Evolutionary conservation across 2,888 invertebrate genomes (phyloP), one percentile per base, ranked within the genome.

Genomic region (Nomada lathburiana): DNA sequence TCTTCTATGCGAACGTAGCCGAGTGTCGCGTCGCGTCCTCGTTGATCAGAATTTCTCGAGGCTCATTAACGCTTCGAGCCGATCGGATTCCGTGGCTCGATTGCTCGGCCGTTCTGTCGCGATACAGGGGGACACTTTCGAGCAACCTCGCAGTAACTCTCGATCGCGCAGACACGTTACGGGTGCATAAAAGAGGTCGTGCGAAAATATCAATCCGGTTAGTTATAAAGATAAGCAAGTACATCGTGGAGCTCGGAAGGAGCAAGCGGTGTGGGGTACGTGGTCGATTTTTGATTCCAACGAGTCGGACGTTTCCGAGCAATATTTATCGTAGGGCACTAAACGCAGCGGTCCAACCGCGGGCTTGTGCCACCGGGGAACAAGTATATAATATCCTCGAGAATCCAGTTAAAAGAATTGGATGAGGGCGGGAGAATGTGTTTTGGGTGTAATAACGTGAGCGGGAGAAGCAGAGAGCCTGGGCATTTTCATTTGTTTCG

Each of bases 381-480:
- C n/a, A 53, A 53, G 23, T 50, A 7, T 50, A 3, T 50, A 13
- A 16, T 7, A 50, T n/a, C 2, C 4, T n/a, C n/a, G 53, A n/a
- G n/a, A 9, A 53, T n/a, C 10, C 10, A 9, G 2, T n/a, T 13
- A 44, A 26, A n/a, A 68, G 1, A n/a, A 36, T 36, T 11, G 11
- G 20, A 68, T 18, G 20, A 10, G 50, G 42, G 50, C 50, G 47
- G 23, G 20, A 50, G 47, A 5, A 60, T 44, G 60, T 60, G 50
- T 71, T 71, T 36, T 16, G 70, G 36, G 29, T 59, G 20, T 62
- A 62, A 26, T 60, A 73, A 79, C 29, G 36, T 36, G 70, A 72
- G 80, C 74, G 83, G 64, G 81, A 78, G 63, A 83, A 82, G 70
- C 70, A 80, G 64, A 62, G 70, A 85, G 76, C 76, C 87, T 86